These are phyloP conservation scores for Encarsia formosa DNA, from an alignment of 2,888 invertebrate species.

Conservation along the genomic window DNA sequence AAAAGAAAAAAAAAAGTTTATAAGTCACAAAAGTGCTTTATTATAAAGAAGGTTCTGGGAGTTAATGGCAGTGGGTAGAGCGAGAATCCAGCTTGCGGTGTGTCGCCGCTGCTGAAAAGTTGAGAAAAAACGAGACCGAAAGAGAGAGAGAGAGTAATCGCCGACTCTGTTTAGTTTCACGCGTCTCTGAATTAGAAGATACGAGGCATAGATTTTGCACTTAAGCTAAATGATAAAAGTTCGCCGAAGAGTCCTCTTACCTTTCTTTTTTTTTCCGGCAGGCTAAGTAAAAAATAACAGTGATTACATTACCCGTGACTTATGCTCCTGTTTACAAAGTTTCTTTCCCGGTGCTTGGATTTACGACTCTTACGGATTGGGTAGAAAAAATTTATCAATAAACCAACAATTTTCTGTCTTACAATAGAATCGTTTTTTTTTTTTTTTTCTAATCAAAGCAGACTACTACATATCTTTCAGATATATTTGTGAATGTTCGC, in stretches of 20 bases:
- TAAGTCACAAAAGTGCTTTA: conserved; percentile 16
- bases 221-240: conserved; percentile 36
- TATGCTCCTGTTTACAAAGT: no score
- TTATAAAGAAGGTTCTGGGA: conserved; percentile 2
- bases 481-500: no score
- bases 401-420: no score
- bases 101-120: conserved; percentile 18
- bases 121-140: conserved; percentile 3
- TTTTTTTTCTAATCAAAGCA: no score
- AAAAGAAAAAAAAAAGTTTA: conserved; percentile 13
- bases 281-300: no score
- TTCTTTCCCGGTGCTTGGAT: no score
- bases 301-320: no score
- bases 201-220: conserved; percentile 29
- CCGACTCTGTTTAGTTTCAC: not conserved
- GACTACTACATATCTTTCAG: no score
- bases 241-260: conserved; percentile 4
- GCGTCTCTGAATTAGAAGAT: conserved; percentile 31
- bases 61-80: conserved; percentile 8
- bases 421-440: no score
- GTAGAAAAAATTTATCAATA: no score
- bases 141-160: conserved; percentile 1
- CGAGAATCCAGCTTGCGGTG: conserved; percentile 19
- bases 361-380: no score
- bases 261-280: conserved; percentile 1